Conservation (phyloP, 1,140 invertebrate genomes). For the Rhagoletis zephyria region DNA sequence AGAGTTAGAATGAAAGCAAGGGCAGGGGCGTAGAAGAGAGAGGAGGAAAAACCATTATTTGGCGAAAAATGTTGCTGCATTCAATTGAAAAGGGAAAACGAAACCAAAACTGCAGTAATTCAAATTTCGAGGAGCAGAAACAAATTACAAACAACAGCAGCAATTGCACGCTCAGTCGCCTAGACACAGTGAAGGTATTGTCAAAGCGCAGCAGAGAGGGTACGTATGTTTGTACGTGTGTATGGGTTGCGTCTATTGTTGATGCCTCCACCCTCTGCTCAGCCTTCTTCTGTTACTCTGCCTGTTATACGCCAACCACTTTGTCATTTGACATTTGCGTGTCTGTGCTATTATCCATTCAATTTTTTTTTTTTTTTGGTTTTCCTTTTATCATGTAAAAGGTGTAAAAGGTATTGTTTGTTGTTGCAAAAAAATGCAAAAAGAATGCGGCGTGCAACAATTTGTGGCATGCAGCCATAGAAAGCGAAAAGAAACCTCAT, state of each 20-base stretch:
- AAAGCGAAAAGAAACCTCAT: constrained; percentile 45
- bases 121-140: neutral
- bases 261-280: too few species aligned
- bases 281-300: too few species aligned
- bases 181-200: neutral
- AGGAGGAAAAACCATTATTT: neutral
- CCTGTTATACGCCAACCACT: neutral
- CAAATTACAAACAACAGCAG: constrained; percentile 29
- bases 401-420: neutral
- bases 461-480: constrained; percentile 50
- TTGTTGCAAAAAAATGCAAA: neutral
- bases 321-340: neutral
- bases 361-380: neutral
- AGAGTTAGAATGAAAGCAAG: neutral
- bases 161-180: neutral
- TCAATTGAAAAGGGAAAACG: neutral
- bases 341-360: neutral
- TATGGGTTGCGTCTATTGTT: neutral
- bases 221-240: neutral
- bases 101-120: constrained; percentile 14
- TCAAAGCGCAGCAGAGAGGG: neutral
- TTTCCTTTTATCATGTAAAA: neutral
- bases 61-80: neutral
- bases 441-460: constrained; percentile 15
- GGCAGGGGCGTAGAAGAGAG: neutral